Base-by-base conservation (phyloP, 2,888 invertebrate species). In the Steinernema hermaphroditum region DNA sequence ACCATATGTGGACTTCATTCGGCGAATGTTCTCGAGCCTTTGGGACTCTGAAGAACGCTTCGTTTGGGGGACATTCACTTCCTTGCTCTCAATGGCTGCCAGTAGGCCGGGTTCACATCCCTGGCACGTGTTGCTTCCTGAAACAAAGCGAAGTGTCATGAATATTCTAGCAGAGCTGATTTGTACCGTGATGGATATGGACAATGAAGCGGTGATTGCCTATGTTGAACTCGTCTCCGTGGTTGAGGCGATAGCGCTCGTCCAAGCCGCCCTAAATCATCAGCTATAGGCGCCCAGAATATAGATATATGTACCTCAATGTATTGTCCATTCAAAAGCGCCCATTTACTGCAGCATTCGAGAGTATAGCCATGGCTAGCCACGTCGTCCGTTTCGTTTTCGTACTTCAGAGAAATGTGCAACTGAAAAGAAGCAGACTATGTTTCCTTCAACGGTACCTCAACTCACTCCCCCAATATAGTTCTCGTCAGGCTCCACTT, bases 71-170 rank as follows among this genome's bases (percentile, higher is more conserved):
- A n/a, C 24, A 14, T 43, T 19, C 22, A 29, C 29, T 32, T 41
- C 24, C 32, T 54, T 75, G 29, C 9, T 62, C 4, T 0, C 27
- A 16, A 19, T 12, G 16, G 22, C 46, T 76, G 68, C 37, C 16
- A 88, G 86, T 57, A 87, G 89, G 0, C 96, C 96, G 0, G 96
- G 96, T 87, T 96, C 96, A 88, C 96, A 97, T 76, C 92, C 91
- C 0, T 93, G 92, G 86, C 96, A 97, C 0, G 96, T 96, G 82
- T 93, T 92, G 77, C 91, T 91, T 0, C 94, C 94, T 75, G 46
- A 14, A 77, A 32, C 14, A 19, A 24, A n/a, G 19, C n/a, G n/a
- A n/a, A n/a, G n/a, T n/a, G n/a, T n/a, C n/a, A n/a, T n/a, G n/a
- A n/a, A n/a, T n/a, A n/a, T n/a, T n/a, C n/a, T n/a, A n/a, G n/a